phyloP scores from a whole-genome alignment of 1,140 invertebrate species.

The Scaptomyza graminum region DNA sequence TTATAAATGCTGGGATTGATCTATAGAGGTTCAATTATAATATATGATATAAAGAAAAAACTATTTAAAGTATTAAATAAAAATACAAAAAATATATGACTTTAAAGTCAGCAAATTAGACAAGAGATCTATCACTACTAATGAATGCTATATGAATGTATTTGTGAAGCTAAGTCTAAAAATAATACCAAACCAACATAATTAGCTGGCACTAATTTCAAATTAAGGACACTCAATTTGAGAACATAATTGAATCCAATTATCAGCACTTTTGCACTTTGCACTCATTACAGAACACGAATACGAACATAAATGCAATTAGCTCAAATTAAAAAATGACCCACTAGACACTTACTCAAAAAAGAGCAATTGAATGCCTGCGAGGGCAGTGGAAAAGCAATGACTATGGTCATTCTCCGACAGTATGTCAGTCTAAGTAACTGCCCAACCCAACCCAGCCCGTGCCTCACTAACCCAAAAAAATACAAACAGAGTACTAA shows the following conservation, averaged over 20 bases:
- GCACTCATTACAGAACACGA: constrained; percentile 58
- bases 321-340: constrained; percentile 55
- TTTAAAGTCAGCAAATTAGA: no score
- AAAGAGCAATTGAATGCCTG: not conserved
- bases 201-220: not conserved
- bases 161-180: no score
- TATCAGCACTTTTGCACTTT: constrained; percentile 60
- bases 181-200: no score
- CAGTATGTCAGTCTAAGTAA: not conserved
- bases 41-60: no score
- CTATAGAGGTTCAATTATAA: no score
- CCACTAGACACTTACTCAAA: constrained; percentile 39
- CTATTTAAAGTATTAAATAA: no score
- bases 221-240: constrained; percentile 32
- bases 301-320: constrained; percentile 51
- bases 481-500: constrained; percentile 48
- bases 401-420: constrained; percentile 20
- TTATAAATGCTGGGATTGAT: not conserved
- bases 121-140: no score
- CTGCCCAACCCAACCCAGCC: constrained; percentile 7
- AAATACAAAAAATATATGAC: no score
- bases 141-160: no score
- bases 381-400: constrained; percentile 6
- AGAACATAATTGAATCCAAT: constrained; percentile 66
- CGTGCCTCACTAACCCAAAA: constrained; percentile 72